Base-by-base conservation (phyloP, 2,797 vertebrate genomes). In the Semotilus atromaculatus region DNA sequence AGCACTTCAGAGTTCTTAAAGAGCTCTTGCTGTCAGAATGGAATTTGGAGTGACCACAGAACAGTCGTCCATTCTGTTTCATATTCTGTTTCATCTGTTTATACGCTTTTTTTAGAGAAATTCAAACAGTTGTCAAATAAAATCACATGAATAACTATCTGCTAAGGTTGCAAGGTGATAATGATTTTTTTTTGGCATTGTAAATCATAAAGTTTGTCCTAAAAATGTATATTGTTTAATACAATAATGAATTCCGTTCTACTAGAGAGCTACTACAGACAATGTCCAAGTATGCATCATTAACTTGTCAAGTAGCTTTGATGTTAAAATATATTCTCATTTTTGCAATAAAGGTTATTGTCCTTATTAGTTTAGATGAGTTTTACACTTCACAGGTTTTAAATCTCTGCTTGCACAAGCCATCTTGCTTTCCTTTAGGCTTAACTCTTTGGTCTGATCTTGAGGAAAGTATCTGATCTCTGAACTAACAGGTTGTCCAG, bases 31-130 rank as follows among this genome's bases (percentile, higher is more conserved):
- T 95, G 95, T 95, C 94, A 95, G 91, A 92, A 92, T 92, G 91
- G 93, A 96, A 96, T 96, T 92, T 95, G 92, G 91, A 95, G 95
- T 94, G 94, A 95, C 93, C 94, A 91, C 92, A 92, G 87, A 90
- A 90, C 87, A 90, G 86, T 85, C 66, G 84, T 84, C 80, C 80
- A 73, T 78, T 75, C 87, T 87, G 82, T 73, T 85, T 26, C 86
- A 79, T 87, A 88, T 92, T 91, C 90, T 87, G 87, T 90, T 88
- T 86, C 85, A 82, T 86, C 85, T 83, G 74, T 66, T 84, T 73
- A 85, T 67, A 58, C 43, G 58, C 62, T 78, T 85, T 26, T 43
- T 66, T 58, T 38, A 53, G 38, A 51, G 29, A 58, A 62, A 48
- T 78, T 71, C 72, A 79, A 82, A 31, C 31, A 60, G 80, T 62